Percentiles rank a stretch among this genome's conserved stretches.
These are phyloP conservation scores for Otolemur crassicaudatus DNA, from an alignment of 2,797 vertebrate genomes.

Conservation along the genomic window DNA sequence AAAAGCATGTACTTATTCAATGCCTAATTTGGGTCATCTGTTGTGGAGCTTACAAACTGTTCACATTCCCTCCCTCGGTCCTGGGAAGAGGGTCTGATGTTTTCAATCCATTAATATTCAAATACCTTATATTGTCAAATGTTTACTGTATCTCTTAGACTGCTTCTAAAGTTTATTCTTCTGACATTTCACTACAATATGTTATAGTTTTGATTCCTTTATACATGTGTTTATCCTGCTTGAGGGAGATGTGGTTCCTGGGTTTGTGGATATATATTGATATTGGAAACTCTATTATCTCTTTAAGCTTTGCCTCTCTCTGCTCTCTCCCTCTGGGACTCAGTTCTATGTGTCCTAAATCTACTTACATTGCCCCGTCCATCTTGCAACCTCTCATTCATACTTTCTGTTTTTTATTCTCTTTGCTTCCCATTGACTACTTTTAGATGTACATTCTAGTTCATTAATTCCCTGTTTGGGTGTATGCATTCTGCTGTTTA, in stretches of 20 bases:
- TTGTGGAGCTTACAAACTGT: background rate
- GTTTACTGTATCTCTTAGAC: background rate
- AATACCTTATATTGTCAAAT: background rate
- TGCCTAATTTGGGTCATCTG: background rate
- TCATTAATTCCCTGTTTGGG: conserved; percentile 44
- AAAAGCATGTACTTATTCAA: background rate
- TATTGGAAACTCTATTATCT: background rate
- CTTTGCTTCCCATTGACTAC: background rate
- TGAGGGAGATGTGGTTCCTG: background rate
- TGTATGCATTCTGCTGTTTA: background rate
- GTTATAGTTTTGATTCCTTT: background rate
- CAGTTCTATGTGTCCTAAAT: background rate
- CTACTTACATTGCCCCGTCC: background rate
- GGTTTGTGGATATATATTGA: background rate
- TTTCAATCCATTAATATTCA: background rate
- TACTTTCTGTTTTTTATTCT: background rate
- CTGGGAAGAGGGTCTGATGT: background rate
- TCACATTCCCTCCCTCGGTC: background rate
- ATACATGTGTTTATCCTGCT: background rate
- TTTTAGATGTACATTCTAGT: conserved; percentile 9
- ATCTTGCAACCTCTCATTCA: background rate
- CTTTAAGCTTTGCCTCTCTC: background rate
- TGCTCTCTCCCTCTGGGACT: background rate
- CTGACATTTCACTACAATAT: background rate
- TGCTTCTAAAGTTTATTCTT: background rate